These are phyloP conservation scores for Cassiopea andromeda DNA, from an alignment of 30 jellyfish, hydroid and myxozoan species.

Conservation along the genomic window DNA sequence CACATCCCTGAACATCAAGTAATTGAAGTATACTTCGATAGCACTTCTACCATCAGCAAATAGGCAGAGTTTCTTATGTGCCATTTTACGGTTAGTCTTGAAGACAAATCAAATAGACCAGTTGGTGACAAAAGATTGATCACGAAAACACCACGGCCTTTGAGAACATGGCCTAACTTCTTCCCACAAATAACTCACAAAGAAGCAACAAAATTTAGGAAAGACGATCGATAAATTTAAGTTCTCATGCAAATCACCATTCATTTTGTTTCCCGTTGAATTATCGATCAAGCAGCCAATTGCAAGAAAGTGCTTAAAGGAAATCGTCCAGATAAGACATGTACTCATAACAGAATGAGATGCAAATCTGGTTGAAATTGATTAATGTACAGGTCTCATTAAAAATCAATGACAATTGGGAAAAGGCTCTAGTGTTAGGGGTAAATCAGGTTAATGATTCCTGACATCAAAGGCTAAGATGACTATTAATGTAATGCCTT, in stretches of 20 bases:
- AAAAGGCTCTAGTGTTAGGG: no score
- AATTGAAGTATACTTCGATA: no score
- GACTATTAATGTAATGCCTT: no score
- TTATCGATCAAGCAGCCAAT: constrained; percentile 3
- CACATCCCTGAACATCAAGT: no score
- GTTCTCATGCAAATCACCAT: background rate
- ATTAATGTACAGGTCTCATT: background rate
- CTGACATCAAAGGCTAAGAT: no score
- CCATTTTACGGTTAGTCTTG: background rate
- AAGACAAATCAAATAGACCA: background rate
- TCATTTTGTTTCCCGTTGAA: background rate
- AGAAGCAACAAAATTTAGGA: background rate
- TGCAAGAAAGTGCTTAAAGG: background rate
- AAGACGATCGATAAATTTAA: background rate
- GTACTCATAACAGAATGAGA: background rate
- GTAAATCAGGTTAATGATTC: no score
- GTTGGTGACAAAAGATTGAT: background rate
- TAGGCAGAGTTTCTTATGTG: background rate
- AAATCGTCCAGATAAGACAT: background rate
- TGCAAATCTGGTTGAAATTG: background rate
- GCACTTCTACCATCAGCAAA: background rate
- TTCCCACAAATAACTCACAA: background rate
- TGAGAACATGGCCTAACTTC: background rate
- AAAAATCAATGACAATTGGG: background rate
- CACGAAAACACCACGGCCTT: no score